A percentile compares a stretch with the other conserved stretches of the same genome.
These are phyloP conservation scores for Drosophila oshimai DNA, from an alignment of 1,140 invertebrate species.

Conservation along the genomic window DNA sequence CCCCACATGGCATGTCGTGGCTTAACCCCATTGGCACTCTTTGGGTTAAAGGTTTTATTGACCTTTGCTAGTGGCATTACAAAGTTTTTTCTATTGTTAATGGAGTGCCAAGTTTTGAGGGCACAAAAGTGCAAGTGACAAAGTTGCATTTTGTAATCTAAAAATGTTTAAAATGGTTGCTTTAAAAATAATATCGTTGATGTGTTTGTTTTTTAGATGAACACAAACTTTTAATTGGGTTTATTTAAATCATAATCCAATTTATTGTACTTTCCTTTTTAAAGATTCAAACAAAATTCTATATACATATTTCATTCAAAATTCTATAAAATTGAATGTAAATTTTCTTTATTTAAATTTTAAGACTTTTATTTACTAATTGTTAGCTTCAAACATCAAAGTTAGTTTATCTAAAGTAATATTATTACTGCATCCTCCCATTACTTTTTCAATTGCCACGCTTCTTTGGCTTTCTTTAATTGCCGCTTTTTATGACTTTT, in stretches of 20 bases:
- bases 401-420: neutral
- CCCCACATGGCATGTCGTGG: slow-evolving; percentile 41
- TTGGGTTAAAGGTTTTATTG: slow-evolving; percentile 65
- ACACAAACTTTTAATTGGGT: too few species aligned
- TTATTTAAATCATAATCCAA: too few species aligned
- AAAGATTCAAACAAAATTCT: too few species aligned
- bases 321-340: too few species aligned
- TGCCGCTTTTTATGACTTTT: slow-evolving; percentile 15
- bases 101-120: neutral
- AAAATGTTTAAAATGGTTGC: too few species aligned
- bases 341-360: too few species aligned
- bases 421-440: neutral
- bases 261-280: too few species aligned
- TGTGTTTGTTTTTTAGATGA: too few species aligned
- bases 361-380: too few species aligned
- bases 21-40: slow-evolving; percentile 26
- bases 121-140: slow-evolving; percentile 24
- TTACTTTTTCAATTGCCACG: slow-evolving; percentile 21
- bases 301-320: too few species aligned
- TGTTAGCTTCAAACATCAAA: too few species aligned
- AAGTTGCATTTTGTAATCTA: neutral
- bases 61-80: slow-evolving; percentile 47
- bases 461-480: slow-evolving; percentile 30
- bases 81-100: slow-evolving; percentile 34
- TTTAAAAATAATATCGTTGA: too few species aligned